These are phyloP conservation scores for Prosopocoilus inquinatus DNA, from an alignment of 2,888 invertebrate genomes.

Conservation along the genomic window DNA sequence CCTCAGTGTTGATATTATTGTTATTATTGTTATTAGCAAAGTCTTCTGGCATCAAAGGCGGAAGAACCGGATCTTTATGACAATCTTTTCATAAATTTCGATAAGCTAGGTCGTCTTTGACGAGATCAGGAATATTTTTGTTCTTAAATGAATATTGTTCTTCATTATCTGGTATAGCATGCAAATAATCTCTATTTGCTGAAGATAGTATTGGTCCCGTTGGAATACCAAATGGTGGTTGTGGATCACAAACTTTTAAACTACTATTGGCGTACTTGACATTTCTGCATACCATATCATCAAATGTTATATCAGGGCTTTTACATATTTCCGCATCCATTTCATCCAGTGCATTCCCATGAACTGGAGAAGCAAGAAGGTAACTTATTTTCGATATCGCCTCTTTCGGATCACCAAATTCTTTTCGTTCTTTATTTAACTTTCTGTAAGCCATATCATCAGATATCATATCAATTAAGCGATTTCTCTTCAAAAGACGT, in stretches of 20 bases:
- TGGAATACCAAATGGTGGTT: constrained; percentile 90
- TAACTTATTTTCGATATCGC: constrained; percentile 62
- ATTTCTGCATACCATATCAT: constrained; percentile 82
- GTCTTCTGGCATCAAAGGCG: constrained; percentile 52
- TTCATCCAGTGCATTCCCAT: constrained; percentile 57
- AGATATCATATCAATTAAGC: constrained; percentile 64
- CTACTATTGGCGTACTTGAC: constrained; percentile 75
- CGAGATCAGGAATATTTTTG: constrained; percentile 73
- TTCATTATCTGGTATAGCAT: constrained; percentile 66
- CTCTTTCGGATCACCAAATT: constrained; percentile 51
- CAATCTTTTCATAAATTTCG: constrained; percentile 80
- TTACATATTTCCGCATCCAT: constrained; percentile 38
- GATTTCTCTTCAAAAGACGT: constrained; percentile 42
- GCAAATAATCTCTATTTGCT: constrained; percentile 80
- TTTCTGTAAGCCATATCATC: constrained; percentile 82
- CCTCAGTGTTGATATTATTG: constrained; percentile 43
- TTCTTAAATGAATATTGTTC: constrained; percentile 63
- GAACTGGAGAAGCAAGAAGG: constrained; percentile 67
- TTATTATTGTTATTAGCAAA: constrained; percentile 49
- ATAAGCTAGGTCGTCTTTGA: constrained; percentile 85
- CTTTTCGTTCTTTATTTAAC: constrained; percentile 60
- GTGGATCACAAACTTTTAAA: constrained; percentile 72
- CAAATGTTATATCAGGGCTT: constrained; percentile 72
- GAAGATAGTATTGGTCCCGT: constrained; percentile 79
- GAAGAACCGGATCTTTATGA: constrained; percentile 55